Evolutionary conservation across 2,797 vertebrate genomes (phyloP), one percentile per base, ranked within the genome.

Genomic region (Phataginus tricuspis): DNA sequence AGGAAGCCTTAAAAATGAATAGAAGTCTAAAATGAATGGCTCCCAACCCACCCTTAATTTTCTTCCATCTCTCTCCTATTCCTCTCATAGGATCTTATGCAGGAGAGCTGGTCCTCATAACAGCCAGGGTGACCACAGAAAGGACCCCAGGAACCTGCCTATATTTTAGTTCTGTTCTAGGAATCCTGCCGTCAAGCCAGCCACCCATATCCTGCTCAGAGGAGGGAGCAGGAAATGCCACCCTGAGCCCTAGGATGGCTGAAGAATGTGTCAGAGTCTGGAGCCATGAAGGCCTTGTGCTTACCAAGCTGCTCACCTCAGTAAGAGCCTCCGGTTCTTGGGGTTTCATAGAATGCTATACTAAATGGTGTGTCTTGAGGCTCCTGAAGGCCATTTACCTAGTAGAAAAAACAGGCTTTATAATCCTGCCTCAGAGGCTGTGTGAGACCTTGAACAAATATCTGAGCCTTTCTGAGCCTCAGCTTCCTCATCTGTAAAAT

Each of bases 261-360:
- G 96, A 93, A 42, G 93, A 97, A 7, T 98, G 97, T 75, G 53
- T 97, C 64, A 39, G 45, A 8, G 84, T 98, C 29, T 97, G 97
- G 97, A 97, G 97, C 84, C 97, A 97, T 0, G 97, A 97, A 84
- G 92, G 95, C 95, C 71, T 98, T 42, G 97, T 91, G 42, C 97
- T 98, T 37, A 98, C 97, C 91, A 97, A 97, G 77, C 84, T 97
- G 68, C 97, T 98, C 55, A 98, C 97, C 31, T 85, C 68, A 61
- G 97, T 98, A 94, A 97, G 95, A 94, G 51, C 74, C 21, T 75
- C n/a, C 0, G 29, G n/a, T 45, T 16, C 0, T 42, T 3, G 13
- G 42, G 19, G 49, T 51, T 72, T 80, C 66, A 53, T 57, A 51
- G 72, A 66, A n/a, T 66, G 29, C 55, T 16, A 0, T 31, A 61